Conservation (phyloP, 2,113 vertebrate genomes). For the Synchiropus splendidus region DNA sequence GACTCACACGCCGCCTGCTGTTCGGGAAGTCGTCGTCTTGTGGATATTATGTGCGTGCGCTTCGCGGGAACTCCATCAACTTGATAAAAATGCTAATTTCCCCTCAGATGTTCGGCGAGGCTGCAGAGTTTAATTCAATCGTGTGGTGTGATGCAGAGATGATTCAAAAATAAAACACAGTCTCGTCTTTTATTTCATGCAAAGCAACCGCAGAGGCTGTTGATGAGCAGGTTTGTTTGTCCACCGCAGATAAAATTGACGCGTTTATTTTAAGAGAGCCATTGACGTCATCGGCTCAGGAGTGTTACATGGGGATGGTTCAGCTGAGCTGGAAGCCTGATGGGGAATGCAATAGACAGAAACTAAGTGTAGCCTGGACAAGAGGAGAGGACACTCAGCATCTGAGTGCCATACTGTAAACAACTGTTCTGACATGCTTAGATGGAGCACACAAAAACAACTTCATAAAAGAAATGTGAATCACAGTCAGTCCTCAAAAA, state of each 20-base stretch:
- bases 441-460: too few relatives aligned
- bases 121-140: conserved; percentile 25
- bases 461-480: too few relatives aligned
- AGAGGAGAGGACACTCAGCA: too few relatives aligned
- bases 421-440: too few relatives aligned
- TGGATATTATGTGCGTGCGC: not conserved
- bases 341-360: too few relatives aligned
- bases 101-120: conserved; percentile 26
- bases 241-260: too few relatives aligned
- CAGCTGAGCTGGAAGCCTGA: too few relatives aligned
- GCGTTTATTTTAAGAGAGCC: conserved; percentile 27
- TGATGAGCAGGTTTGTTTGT: too few relatives aligned
- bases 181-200: conserved; percentile 5
- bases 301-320: conserved; percentile 1
- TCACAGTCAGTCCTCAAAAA: too few relatives aligned
- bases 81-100: conserved; percentile 9
- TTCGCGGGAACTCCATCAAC: not conserved
- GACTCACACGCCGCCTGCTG: conserved; percentile 4
- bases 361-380: too few relatives aligned
- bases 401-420: too few relatives aligned
- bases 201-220: conserved; percentile 5
- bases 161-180: not conserved
- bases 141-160: not conserved
- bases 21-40: not conserved
- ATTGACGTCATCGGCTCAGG: conserved; percentile 29